Evolutionary conservation across 2,888 invertebrate genomes (phyloP), one percentile per base, ranked within the genome.

Genomic region (Habroteleia sp.): DNA sequence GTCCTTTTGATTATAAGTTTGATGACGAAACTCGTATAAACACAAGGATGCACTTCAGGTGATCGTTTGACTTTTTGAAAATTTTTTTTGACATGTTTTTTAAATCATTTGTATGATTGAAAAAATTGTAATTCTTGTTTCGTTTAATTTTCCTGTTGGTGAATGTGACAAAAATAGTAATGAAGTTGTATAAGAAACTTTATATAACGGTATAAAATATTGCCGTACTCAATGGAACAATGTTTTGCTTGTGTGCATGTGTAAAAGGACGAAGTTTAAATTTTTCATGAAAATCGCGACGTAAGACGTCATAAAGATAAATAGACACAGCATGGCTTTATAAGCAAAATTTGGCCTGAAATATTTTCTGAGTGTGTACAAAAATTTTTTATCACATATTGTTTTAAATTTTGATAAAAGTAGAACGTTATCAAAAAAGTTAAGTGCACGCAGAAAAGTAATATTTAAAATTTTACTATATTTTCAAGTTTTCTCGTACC

Each of bases 1-100:
- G 37, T 44, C 54, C 41, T 54, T 62, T 71, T 52, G 54, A 71
- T 71, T 71, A 71, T 52, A 62, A 71, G 62, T 71, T 69, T 44
- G 35, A 65, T 27, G 65, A 3, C 13, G 13, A 44, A 52, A 54
- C 65, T 48, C 29, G 3, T 10, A 14, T 39, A 39, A 62, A 62
- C 25, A 33, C 1, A 58, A 33, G 20, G n/a, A 17, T 29, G 3
- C 46, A 39, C 39, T 62, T 39, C 29, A 23, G 23, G 6, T n/a
- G 16, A 48, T n/a, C 23, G 33, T 42, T 58, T 42, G 29, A 3
- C 52, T 41, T 39, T 39, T 20, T 13, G 2, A 33, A 3, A 6
- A 33, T 33, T 29, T 29, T 29, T 29, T 29, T 27, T 7, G 27
- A 27, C 6, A 7, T 27, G 3, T n/a, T n/a, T n/a, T n/a, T n/a